Percentiles rank a stretch among this genome's conserved stretches.
phyloP scores from a whole-genome alignment of 1,140 invertebrate genomes.

The Drosophila mojavensis region DNA sequence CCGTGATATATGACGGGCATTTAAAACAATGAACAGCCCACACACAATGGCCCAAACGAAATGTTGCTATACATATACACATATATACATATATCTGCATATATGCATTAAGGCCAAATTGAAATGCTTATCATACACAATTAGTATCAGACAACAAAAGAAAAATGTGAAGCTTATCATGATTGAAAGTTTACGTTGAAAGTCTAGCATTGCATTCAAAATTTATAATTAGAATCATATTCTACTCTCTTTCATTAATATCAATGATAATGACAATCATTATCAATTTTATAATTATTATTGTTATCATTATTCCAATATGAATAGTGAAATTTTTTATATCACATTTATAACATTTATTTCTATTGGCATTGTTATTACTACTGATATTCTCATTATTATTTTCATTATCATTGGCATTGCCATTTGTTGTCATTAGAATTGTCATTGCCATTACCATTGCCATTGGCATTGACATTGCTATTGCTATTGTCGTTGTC shows the following conservation, averaged over 20 bases:
- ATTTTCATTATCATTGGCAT: too few species aligned
- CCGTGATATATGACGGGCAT: constrained; percentile 40
- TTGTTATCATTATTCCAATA: not conserved
- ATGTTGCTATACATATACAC: not conserved
- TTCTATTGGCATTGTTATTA: too few species aligned
- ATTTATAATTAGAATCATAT: not conserved
- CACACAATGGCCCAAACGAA: not conserved
- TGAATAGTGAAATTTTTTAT: too few species aligned
- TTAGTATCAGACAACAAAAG: constrained; percentile 3
- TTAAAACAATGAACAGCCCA: constrained; percentile 33
- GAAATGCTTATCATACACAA: constrained; percentile 4
- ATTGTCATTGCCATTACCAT: not conserved
- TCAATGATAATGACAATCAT: not conserved
- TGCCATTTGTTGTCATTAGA: too few species aligned
- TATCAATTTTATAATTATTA: not conserved
- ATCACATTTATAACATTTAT: too few species aligned
- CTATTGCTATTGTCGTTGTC: too few species aligned
- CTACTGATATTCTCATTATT: too few species aligned
- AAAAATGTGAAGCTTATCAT: not conserved
- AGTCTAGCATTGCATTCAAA: not conserved
- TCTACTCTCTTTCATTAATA: not conserved
- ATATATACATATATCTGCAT: not conserved
- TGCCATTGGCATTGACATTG: too few species aligned
- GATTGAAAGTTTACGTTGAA: not conserved
- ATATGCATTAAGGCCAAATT: constrained; percentile 7